A percentile compares a stretch with the other conserved stretches of the same genome.
Conservation (phyloP, 2,797 vertebrate species). For the Microchirus variegatus region DNA sequence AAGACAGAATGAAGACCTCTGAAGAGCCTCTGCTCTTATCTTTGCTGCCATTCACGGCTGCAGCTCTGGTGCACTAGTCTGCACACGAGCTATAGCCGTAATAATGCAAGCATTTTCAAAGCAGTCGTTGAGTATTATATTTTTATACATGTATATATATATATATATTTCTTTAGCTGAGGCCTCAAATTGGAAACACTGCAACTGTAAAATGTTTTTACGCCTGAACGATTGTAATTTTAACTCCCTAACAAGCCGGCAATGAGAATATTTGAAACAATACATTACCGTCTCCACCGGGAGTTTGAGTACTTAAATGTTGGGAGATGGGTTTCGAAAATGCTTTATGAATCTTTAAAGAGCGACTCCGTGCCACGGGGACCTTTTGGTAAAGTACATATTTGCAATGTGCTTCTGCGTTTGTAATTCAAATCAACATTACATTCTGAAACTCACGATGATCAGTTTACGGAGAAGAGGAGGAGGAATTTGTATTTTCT, state of each 20-base stretch:
- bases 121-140: constrained; percentile 29
- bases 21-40: constrained; percentile 51
- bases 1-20: constrained; percentile 65
- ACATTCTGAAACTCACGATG: constrained; percentile 41
- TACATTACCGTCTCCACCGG: constrained; percentile 57
- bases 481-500: constrained; percentile 49
- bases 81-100: constrained; percentile 28
- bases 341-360: constrained; percentile 70
- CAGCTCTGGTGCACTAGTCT: constrained; percentile 40
- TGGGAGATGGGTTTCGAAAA: constrained; percentile 56
- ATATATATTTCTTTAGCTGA: constrained; percentile 42
- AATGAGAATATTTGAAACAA: constrained; percentile 62
- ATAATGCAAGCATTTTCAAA: constrained; percentile 28
- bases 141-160: neutral
- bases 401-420: constrained; percentile 64
- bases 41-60: constrained; percentile 44
- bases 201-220: constrained; percentile 58
- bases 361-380: constrained; percentile 54
- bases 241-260: constrained; percentile 67
- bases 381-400: constrained; percentile 60
- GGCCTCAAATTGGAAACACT: constrained; percentile 47
- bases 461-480: constrained; percentile 44
- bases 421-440: constrained; percentile 73
- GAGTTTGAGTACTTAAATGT: constrained; percentile 51
- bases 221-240: constrained; percentile 56